phyloP scores from a whole-genome alignment of 2,113 vertebrate species.

The Silurus asotus region DNA sequence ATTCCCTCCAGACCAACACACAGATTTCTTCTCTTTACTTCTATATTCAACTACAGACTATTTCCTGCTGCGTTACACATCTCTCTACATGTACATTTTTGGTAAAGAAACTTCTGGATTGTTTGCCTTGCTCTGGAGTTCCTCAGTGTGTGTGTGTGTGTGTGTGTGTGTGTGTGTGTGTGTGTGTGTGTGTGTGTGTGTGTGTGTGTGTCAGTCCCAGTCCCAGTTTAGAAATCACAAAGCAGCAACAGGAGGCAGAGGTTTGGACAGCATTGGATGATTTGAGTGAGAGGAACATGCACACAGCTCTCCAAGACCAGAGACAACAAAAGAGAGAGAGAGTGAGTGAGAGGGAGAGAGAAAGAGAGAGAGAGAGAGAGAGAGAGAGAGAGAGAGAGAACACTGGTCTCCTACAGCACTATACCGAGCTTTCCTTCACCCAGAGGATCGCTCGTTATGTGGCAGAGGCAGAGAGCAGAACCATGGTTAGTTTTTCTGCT shows the following conservation, averaged over 20 bases:
- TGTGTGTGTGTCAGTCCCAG: conserved; percentile 40
- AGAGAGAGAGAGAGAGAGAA: conserved; percentile 51
- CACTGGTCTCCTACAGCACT: conserved; percentile 81
- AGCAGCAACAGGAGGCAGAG: conserved; percentile 85
- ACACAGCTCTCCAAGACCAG: conserved; percentile 66
- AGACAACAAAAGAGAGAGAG: conserved; percentile 24
- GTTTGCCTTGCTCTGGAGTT: conserved; percentile 31
- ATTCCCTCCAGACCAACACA: neutral
- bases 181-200: conserved; percentile 20
- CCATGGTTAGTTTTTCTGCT: neutral
- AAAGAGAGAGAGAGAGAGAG: neutral
- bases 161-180: conserved; percentile 27
- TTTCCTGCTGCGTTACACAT: conserved; percentile 2
- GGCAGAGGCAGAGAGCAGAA: conserved; percentile 79
- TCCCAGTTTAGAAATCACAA: conserved; percentile 81
- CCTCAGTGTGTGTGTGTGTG: conserved; percentile 1
- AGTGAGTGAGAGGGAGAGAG: no score
- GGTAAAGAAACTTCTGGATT: conserved; percentile 17
- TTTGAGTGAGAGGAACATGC: conserved; percentile 77
- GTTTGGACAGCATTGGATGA: conserved; percentile 79
- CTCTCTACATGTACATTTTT: neutral
- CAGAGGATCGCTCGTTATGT: conserved; percentile 77
- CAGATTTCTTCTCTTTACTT: neutral
- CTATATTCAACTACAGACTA: neutral
- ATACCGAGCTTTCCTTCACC: conserved; percentile 75